These are phyloP conservation scores for Pherbina coryleti DNA, from an alignment of 2,888 invertebrate species.

Conservation along the genomic window DNA sequence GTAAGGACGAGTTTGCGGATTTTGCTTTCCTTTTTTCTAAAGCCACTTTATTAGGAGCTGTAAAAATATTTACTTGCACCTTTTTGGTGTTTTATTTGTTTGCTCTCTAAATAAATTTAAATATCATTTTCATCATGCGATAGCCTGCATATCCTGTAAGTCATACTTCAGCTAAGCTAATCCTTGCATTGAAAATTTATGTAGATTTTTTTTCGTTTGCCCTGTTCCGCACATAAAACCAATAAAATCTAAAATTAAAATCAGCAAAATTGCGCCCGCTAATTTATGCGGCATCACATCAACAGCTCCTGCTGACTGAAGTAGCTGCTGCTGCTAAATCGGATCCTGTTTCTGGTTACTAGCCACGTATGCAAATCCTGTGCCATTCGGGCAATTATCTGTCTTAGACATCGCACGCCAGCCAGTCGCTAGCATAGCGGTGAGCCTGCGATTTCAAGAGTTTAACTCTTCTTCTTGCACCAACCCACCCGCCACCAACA, in stretches of 20 bases:
- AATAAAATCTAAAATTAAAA: constrained; percentile 54
- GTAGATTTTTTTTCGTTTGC: no score
- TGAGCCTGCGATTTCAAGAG: background rate
- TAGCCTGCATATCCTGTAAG: no score
- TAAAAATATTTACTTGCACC: no score
- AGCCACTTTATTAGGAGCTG: no score
- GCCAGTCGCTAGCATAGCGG: background rate
- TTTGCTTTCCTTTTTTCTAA: no score
- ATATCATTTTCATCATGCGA: no score
- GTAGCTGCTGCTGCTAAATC: background rate
- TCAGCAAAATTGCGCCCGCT: constrained; percentile 61
- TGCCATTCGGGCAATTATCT: constrained; percentile 12
- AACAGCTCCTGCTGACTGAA: background rate
- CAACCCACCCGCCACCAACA: background rate
- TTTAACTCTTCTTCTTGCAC: background rate
- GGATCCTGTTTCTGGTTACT: background rate
- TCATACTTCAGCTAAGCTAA: no score
- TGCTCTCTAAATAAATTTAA: no score
- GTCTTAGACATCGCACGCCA: constrained; percentile 1
- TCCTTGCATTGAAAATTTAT: no score
- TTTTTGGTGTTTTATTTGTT: no score
- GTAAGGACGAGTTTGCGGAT: no score
- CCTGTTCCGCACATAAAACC: background rate
- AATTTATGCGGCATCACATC: constrained; percentile 61
- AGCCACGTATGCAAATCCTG: constrained; percentile 4